phyloP scores from a whole-genome alignment of 2,888 invertebrate species.

The Athalia cordata region DNA sequence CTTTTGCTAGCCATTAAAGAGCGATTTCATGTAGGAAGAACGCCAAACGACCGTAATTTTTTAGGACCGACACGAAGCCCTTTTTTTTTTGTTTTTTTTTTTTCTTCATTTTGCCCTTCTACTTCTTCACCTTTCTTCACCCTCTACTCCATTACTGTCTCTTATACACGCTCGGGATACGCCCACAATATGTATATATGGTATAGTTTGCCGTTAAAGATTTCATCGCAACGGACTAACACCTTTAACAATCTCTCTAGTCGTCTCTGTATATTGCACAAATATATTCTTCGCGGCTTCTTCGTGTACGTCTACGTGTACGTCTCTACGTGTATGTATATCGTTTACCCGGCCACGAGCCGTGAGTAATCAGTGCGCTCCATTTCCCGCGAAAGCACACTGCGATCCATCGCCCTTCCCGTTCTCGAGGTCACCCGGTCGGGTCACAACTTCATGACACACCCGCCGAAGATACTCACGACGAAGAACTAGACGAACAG shows the following conservation, averaged over 20 bases:
- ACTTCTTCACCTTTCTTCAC: background rate
- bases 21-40: constrained; percentile 40
- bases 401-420: constrained; percentile 28
- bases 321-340: background rate
- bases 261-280: background rate
- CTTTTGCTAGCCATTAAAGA: constrained; percentile 37
- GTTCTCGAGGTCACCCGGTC: constrained; percentile 35
- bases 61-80: background rate
- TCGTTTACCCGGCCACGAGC: constrained; percentile 36
- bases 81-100: background rate
- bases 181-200: too few relatives aligned
- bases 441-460: constrained; percentile 41
- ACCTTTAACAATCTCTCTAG: background rate
- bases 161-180: too few relatives aligned
- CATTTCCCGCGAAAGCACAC: constrained; percentile 64
- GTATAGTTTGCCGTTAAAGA: too few relatives aligned
- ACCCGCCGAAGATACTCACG: constrained; percentile 35
- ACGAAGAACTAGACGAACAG: background rate
- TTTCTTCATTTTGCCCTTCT: background rate
- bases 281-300: too few relatives aligned
- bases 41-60: constrained; percentile 36
- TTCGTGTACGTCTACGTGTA: background rate
- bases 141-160: background rate
- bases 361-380: constrained; percentile 55
- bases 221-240: too few relatives aligned